Percentiles rank a stretch among this genome's conserved stretches.
Evolutionary conservation across 1,140 invertebrate genomes (phyloP).

Genomic region (Radopholus similis): DNA sequence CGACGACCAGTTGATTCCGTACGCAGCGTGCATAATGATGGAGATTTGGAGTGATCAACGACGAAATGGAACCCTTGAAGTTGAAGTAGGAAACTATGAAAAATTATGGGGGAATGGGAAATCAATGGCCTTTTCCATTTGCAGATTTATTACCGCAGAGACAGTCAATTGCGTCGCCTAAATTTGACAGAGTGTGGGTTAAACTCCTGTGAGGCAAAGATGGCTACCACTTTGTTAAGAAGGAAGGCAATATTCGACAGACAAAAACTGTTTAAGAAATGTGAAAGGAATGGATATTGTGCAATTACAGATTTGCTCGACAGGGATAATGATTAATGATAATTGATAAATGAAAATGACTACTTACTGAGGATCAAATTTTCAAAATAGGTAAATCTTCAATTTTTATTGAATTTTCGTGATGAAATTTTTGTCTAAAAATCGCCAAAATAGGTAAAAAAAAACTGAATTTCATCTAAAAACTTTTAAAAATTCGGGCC

Average conservation of each 20-base stretch:
- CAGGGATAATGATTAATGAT: too few relatives aligned
- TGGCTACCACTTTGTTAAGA: not conserved
- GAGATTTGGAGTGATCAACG: constrained; percentile 6
- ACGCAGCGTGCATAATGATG: constrained; percentile 5
- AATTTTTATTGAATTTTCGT: too few relatives aligned
- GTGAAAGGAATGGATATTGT: not conserved
- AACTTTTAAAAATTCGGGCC: too few relatives aligned
- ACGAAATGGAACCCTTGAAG: not conserved
- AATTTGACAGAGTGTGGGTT: not conserved
- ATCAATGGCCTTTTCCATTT: not conserved
- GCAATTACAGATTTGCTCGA: too few relatives aligned
- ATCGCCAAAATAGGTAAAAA: too few relatives aligned
- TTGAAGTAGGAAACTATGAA: not conserved
- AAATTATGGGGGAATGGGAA: not conserved
- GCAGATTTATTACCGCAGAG: not conserved
- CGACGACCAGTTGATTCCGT: constrained; percentile 7
- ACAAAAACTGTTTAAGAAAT: not conserved
- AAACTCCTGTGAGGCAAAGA: not conserved
- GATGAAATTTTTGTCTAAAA: too few relatives aligned
- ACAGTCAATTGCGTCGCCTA: not conserved
- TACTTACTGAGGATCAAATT: too few relatives aligned
- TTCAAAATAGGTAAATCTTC: too few relatives aligned
- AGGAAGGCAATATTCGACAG: not conserved
- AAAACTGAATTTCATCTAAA: too few relatives aligned
- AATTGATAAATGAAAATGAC: too few relatives aligned